These are phyloP conservation scores for Sitta carolinensis DNA, from an alignment of 2,797 vertebrate genomes.

Conservation along the genomic window DNA sequence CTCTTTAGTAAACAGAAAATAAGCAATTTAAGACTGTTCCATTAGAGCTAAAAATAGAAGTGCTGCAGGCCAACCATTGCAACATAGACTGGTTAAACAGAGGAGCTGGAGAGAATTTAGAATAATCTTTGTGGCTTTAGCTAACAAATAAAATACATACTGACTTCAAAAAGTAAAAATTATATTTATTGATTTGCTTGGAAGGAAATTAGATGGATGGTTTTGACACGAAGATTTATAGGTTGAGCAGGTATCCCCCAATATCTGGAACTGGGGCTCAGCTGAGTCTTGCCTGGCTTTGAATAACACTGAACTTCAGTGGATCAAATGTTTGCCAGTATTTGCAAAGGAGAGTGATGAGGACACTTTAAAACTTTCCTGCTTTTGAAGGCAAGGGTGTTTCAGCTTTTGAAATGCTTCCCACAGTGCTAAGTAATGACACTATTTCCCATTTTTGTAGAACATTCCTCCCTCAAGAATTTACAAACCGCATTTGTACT, in stretches of 20 bases:
- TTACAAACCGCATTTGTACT: background rate
- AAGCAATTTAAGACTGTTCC: slow-evolving; percentile 79
- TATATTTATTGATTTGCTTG: slow-evolving; percentile 26
- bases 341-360: background rate
- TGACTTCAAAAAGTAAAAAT: slow-evolving; percentile 45
- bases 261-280: background rate
- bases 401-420: slow-evolving; percentile 25
- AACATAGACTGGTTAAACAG: slow-evolving; percentile 71
- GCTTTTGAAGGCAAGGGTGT: background rate
- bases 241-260: background rate
- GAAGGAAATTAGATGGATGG: background rate
- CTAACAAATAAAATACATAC: slow-evolving; percentile 67
- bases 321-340: background rate
- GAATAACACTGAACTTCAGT: background rate
- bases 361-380: background rate
- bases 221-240: background rate
- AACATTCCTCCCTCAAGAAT: background rate
- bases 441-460: background rate
- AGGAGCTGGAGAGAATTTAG: slow-evolving; percentile 54
- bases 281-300: background rate
- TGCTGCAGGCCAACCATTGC: slow-evolving; percentile 72
- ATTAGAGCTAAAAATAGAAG: slow-evolving; percentile 81
- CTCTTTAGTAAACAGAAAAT: slow-evolving; percentile 85
- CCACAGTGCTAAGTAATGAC: slow-evolving; percentile 13
- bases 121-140: slow-evolving; percentile 55